Base-by-base conservation (phyloP, 2,888 invertebrate genomes). In the Xestia rhomboidea region DNA sequence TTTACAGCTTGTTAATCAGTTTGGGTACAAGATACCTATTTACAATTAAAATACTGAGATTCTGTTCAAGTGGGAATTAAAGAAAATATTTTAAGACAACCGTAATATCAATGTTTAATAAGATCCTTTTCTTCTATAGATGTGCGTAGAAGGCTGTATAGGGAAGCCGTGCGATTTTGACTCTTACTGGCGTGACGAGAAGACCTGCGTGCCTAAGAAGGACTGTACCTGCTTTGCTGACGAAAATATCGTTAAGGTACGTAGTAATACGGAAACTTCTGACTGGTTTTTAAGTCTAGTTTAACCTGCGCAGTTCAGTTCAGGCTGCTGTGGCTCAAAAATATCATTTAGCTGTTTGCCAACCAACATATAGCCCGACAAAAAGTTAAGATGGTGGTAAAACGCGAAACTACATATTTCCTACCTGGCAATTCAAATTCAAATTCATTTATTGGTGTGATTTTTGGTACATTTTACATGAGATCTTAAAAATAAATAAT, bases 221-320 rank as follows among this genome's bases (percentile, higher is more conserved):
- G 98, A 98, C 90, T 99, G 99, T 90, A 97, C 98, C 21, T 99
- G 99, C 91, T 96, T 97, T 77, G 97, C 98, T 62, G 96, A 97
- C 27, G 98, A 98, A 38, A 94, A 97, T 68, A 95, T 97, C 18
- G 96, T 98, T 5, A 97, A 98, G 97, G 98, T 98, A 90, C n/a
- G 66, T 11, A 1, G 15, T 11, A 21, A 57, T 15, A 21, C 21
- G 21, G 30, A 18, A n/a, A 41, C 41, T 18, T 27, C 15, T 41
- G 10, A 64, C 63, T 41, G 13, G n/a, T 24, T 30, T 68, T 41
- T 41, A n/a, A 34, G 10, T 27, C 30, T 30, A 18, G 57, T 27
- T 57, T 57, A n/a, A 57, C 15, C 27, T 27, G 11, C 54, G 1
- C n/a, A n/a, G n/a, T n/a, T n/a, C n/a, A n/a, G n/a, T n/a, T n/a